A percentile compares a stretch with the other conserved stretches of the same genome.
Evolutionary conservation across 2,113 vertebrate genomes (phyloP).

Genomic region (Paradoxurus hermaphroditus): DNA sequence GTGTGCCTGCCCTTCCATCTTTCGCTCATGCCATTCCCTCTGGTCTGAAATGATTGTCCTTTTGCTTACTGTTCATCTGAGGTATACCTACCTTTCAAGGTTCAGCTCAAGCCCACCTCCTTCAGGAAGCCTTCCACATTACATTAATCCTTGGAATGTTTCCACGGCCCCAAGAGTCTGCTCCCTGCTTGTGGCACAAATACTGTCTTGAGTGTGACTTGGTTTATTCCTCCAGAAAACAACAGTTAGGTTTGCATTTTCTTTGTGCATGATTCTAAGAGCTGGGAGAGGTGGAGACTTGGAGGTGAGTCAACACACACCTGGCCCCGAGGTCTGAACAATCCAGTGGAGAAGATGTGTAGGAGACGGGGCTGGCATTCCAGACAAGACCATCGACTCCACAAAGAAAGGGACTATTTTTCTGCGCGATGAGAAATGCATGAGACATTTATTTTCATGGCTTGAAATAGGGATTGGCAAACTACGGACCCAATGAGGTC

Average conservation of each 20-base stretch:
- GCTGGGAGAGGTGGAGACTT: neutral
- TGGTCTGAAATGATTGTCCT: neutral
- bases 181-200: neutral
- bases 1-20: neutral
- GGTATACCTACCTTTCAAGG: neutral
- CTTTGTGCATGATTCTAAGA: neutral
- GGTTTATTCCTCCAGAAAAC: neutral
- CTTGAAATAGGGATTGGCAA: neutral
- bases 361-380: neutral
- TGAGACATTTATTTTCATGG: neutral
- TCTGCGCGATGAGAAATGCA: neutral
- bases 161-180: neutral
- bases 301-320: neutral
- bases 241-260: neutral
- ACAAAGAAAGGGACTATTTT: neutral
- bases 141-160: neutral
- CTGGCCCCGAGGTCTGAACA: neutral
- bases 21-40: neutral
- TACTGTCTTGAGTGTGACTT: neutral
- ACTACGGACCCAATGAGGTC: neutral
- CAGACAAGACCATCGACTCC: neutral
- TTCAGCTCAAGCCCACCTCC: neutral
- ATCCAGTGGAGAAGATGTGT: neutral
- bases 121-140: neutral
- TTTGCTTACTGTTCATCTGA: neutral